These are phyloP conservation scores for Eonycteris spelaea DNA, from an alignment of 2,113 vertebrate genomes.

Conservation along the genomic window DNA sequence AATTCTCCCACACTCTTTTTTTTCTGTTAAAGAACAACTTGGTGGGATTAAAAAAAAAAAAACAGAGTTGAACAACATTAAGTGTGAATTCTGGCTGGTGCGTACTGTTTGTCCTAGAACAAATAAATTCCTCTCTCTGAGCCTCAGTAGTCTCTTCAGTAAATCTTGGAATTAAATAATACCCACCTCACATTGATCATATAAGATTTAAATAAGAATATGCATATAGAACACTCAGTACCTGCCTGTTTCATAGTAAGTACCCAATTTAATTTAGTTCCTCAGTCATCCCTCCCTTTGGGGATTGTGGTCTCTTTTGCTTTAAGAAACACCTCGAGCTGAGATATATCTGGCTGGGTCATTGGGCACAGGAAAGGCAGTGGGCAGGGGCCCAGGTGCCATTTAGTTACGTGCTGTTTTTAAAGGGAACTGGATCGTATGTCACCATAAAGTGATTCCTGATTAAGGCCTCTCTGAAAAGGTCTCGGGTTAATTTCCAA, in stretches of 20 bases:
- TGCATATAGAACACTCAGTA: neutral
- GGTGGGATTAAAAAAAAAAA: too few species aligned
- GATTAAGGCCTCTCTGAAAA: neutral
- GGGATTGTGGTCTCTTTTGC: neutral
- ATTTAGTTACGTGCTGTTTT: neutral
- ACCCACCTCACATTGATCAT: neutral
- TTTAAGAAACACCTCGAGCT: neutral
- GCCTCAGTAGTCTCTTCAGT: neutral
- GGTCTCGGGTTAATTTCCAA: neutral
- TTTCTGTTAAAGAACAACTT: neutral
- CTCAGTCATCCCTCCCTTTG: neutral
- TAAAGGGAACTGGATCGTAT: neutral
- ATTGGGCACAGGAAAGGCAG: neutral
- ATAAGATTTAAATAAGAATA: neutral
- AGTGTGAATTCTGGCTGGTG: neutral
- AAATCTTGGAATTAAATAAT: neutral
- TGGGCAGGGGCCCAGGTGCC: neutral
- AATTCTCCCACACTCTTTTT: neutral
- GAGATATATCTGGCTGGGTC: neutral
- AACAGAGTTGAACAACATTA: neutral
- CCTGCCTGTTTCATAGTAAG: neutral
- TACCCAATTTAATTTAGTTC: neutral
- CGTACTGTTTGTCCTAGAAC: neutral
- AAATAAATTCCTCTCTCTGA: neutral
- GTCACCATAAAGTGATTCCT: neutral